Base-by-base conservation (phyloP, 2,888 invertebrate species). In the Cerceris rybyensis region DNA sequence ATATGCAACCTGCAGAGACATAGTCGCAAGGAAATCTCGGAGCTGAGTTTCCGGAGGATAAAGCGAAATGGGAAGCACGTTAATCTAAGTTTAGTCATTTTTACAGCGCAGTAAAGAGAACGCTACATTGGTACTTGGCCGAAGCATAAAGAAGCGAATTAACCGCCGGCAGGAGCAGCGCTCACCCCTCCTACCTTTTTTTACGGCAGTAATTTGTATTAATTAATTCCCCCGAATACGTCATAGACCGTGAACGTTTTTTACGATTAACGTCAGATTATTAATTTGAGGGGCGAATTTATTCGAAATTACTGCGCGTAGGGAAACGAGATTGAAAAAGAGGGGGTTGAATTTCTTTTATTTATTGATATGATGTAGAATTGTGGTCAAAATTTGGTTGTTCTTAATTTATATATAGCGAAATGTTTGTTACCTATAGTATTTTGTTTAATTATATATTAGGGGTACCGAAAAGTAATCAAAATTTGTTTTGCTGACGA, bases 1-100 rank as follows among this genome's bases (percentile, higher is more conserved):
- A 39, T 16, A 43, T 39, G 16, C 49, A 49, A 8, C 7, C 14
- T 55, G 57, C 55, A 61, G 2, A 43, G 46, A 61, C 46, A 49
- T 46, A 61, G 49, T 14, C n/a, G 13, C 49, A 43, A 17, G 61
- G 43, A 61, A 61, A 61, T 61, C 13, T 49, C 17, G 49, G n/a
- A n/a, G 14, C 43, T 60, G 9, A 61, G 46, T n/a, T 49, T 9
- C 61, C 17, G 49, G 9, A 8, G 61, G 9, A 61, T 61, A 61
- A 61, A 61, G 17, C 49, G 49, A 17, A 61, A 61, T 61, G 61
- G n/a, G 49, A 61, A 61, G 46, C 16, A 61, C 49, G 61, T 64
- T 64, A 60, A 69, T 69, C 60, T 60, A 54, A 69, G 60, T 69
- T 69, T 54, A 54, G 69, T 69, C 61, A 60, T 61, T 69, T 69